Evolutionary conservation across 2,888 invertebrate genomes (phyloP).

Genomic region (Bruchidius siliquastri): DNA sequence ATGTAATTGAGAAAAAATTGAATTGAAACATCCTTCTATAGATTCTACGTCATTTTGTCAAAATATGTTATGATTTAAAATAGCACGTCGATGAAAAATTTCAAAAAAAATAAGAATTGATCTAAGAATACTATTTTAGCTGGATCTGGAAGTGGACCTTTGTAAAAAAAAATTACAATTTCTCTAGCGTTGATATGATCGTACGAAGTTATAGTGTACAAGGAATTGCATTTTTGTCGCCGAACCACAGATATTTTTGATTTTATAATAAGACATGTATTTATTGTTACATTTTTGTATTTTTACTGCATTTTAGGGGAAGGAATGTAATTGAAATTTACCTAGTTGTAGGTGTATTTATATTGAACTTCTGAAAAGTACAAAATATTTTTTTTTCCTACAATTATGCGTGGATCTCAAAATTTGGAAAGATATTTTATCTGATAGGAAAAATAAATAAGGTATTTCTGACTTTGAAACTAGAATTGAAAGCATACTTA

Average conservation of each 20-base stretch:
- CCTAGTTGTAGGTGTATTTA: background rate
- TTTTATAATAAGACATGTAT: background rate
- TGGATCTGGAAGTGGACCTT: no score
- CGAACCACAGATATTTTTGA: background rate
- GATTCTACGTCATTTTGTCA: no score
- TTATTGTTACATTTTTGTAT: background rate
- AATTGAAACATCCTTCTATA: no score
- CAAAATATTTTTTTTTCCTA: background rate
- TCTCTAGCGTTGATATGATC: background rate
- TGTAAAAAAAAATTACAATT: no score
- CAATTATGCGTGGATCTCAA: background rate
- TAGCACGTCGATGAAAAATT: no score
- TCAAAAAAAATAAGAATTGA: no score
- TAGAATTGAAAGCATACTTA: no score
- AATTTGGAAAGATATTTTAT: background rate
- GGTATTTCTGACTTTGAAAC: no score
- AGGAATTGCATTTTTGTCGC: background rate
- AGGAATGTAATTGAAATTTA: background rate
- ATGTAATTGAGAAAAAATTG: no score
- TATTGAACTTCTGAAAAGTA: background rate
- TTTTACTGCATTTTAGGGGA: background rate
- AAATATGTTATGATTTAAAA: no score
- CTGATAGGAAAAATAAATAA: background rate
- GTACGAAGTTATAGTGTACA: background rate
- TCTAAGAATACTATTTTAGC: no score